Base-by-base conservation (phyloP, 2,797 vertebrate species). In the Clarias laeviceps region DNA sequence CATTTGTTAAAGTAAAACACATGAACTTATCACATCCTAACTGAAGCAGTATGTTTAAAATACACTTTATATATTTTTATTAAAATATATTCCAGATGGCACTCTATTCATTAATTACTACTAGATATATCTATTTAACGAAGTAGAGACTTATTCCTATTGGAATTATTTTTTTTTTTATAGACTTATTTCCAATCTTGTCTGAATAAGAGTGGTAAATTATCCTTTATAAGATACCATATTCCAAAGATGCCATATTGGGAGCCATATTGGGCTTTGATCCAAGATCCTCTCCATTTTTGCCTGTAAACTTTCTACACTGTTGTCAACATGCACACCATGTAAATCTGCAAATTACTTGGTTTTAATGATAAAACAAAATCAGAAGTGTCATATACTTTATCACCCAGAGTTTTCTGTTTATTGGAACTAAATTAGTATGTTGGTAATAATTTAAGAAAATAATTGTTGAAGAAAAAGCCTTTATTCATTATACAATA, bases 321-420 rank as follows among this genome's bases (percentile, higher is more conserved):
- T 40, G 40, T 29, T 74, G 22, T 50, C 45, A 73, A 11, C 24
- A 73, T 73, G 37, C 24, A 15, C 22, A 73, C 14, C 4, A 24
- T 45, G 37, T 12, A 73, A 50, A 73, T 50, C n/a, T 3, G 4
- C 2, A 59, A 32, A 34, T 77, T 18, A 59, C 29, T 27, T 29
- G n/a, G 32, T 76, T 72, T 72, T 45, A 88, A 88, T 86, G 74
- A 40, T 40, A 40, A 40, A 88, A 62, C 81, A 84, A 82, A 86
- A 65, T 84, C 84, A 70, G 40, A 81, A 70, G 64, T 88, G 40
- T 69, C 69, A 50, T 24, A 76, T 78, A 65, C 69, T 45, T 73
- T 65, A 82, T 74, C 15, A 56, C n/a, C 20, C 9, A 29, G 17
- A 76, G 2, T 77, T 77, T 34, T 29, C 27, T 22, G 50, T 29